A percentile compares a stretch with the other conserved stretches of the same genome.
Evolutionary conservation across 2,797 vertebrate species (phyloP).

Genomic region (Carapus acus): DNA sequence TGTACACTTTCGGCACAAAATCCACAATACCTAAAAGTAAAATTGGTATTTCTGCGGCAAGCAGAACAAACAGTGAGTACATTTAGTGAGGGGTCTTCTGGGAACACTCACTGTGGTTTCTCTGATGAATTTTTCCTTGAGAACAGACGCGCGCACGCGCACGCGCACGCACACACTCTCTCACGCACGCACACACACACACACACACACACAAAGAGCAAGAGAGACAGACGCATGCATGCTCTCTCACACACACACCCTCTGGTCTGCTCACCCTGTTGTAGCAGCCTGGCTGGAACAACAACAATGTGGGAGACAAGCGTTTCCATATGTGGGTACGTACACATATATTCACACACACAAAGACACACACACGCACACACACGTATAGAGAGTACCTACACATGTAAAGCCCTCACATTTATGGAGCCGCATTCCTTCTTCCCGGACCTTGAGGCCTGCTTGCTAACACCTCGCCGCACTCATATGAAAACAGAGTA

Average conservation of each 20-base stretch:
- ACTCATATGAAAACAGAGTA: conserved; percentile 23
- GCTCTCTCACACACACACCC: conserved; percentile 2
- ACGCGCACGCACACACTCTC: conserved; percentile 11
- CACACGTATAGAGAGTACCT: conserved; percentile 21
- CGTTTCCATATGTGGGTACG: conserved; percentile 71
- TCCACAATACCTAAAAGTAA: conserved; percentile 20
- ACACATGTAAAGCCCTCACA: conserved; percentile 14
- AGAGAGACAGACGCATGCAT: too few species aligned
- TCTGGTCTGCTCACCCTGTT: conserved; percentile 44
- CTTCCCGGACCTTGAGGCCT: conserved; percentile 42
- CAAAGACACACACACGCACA: conserved; percentile 6
- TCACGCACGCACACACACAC: conserved; percentile 11
- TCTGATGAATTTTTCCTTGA: conserved; percentile 22
- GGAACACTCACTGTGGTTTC: conserved; percentile 26
- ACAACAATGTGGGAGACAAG: conserved; percentile 64
- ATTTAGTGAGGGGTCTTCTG: conserved; percentile 39
- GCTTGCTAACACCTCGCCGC: conserved; percentile 39
- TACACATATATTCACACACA: conserved; percentile 18
- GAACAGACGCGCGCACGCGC: conserved; percentile 14
- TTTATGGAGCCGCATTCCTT: conserved; percentile 51
- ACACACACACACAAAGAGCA: conserved; percentile 13
- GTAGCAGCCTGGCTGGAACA: conserved; percentile 65
- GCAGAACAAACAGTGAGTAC: conserved; percentile 24
- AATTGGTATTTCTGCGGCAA: conserved; percentile 19
- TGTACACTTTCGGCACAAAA: background rate